These are phyloP conservation scores for Calameuta filiformis DNA, from an alignment of 2,888 invertebrate species.

Conservation along the genomic window DNA sequence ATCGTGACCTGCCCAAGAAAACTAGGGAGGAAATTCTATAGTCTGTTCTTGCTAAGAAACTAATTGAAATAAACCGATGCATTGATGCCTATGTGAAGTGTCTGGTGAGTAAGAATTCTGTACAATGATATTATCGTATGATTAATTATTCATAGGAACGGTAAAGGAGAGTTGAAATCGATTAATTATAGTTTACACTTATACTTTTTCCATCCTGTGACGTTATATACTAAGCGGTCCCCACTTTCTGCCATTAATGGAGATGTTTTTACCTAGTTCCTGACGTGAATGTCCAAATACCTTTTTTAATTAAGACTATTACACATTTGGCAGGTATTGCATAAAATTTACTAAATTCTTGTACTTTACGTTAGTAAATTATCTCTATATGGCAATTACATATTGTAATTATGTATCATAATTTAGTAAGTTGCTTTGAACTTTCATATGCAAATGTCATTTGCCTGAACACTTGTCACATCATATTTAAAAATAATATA, in stretches of 20 bases:
- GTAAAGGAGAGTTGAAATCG: neutral
- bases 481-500: neutral
- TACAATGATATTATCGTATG: neutral
- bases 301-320: neutral
- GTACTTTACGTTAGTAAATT: neutral
- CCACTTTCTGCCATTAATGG: neutral
- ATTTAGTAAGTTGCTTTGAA: neutral
- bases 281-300: neutral
- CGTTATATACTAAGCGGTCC: neutral
- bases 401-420: neutral
- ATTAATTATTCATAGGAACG: neutral
- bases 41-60: neutral
- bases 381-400: neutral
- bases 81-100: neutral
- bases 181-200: neutral
- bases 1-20: neutral
- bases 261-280: neutral
- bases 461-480: neutral
- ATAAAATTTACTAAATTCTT: neutral
- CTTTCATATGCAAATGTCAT: neutral
- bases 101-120: neutral
- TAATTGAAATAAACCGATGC: neutral
- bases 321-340: neutral
- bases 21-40: neutral
- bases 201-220: neutral